Conservation (phyloP, 1,140 invertebrate genomes). For the Zaprionus davidi region DNA sequence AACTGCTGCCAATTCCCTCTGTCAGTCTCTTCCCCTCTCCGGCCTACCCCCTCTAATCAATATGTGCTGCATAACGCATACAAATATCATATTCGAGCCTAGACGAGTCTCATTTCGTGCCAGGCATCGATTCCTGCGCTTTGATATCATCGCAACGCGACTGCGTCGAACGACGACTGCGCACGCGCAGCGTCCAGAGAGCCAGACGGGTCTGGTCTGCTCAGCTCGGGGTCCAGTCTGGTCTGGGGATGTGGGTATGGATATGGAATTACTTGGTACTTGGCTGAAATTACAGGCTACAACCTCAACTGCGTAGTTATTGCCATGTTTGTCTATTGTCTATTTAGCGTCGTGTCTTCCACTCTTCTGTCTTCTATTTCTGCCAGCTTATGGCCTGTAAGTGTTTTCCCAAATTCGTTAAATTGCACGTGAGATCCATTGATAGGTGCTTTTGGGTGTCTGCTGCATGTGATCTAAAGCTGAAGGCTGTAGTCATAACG, state of each 20-base stretch:
- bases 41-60: not conserved
- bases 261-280: slow-evolving; percentile 38
- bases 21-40: not conserved
- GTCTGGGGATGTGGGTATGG: slow-evolving; percentile 15
- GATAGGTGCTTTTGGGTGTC: slow-evolving; percentile 39
- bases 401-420: slow-evolving; percentile 69
- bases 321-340: slow-evolving; percentile 37
- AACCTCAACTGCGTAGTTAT: slow-evolving; percentile 43
- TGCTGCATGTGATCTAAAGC: slow-evolving; percentile 29
- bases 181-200: slow-evolving; percentile 59
- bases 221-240: not conserved
- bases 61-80: slow-evolving; percentile 65
- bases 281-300: slow-evolving; percentile 40
- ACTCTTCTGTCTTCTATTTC: not conserved
- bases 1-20: slow-evolving; percentile 59
- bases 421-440: slow-evolving; percentile 65
- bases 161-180: slow-evolving; percentile 51
- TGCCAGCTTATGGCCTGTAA: slow-evolving; percentile 19
- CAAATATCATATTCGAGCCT: slow-evolving; percentile 69
- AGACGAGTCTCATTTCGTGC: slow-evolving; percentile 67
- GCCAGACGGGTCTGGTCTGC: not conserved
- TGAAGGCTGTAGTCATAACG: slow-evolving; percentile 2
- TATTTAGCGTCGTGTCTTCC: slow-evolving; percentile 20
- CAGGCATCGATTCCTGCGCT: slow-evolving; percentile 58
- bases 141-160: slow-evolving; percentile 58